Evolutionary conservation across 2,113 vertebrate genomes (phyloP).

Genomic region (Rhineura floridana): DNA sequence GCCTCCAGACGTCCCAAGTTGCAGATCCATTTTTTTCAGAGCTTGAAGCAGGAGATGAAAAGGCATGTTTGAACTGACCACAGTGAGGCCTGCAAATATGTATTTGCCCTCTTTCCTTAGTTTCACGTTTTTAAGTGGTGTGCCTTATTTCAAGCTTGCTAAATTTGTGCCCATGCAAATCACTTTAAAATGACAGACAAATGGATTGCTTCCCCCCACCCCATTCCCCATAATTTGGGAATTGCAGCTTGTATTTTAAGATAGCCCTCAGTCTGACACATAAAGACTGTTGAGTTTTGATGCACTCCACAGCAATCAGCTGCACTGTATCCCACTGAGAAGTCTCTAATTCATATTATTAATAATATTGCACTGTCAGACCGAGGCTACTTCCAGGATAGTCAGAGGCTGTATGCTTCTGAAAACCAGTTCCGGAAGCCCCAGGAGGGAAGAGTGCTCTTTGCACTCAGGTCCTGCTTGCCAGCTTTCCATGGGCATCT

Average conservation of each 20-base stretch:
- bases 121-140: background rate
- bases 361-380: background rate
- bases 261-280: background rate
- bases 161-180: background rate
- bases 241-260: background rate
- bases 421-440: no score
- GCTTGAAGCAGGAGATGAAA: background rate
- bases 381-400: background rate
- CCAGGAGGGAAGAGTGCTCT: no score
- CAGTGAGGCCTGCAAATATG: background rate
- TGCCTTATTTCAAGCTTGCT: background rate
- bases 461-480: no score
- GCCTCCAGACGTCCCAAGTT: no score
- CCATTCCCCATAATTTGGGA: background rate
- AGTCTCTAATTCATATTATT: background rate
- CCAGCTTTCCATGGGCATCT: no score
- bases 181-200: background rate
- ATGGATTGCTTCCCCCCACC: background rate
- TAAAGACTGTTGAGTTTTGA: background rate
- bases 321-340: background rate
- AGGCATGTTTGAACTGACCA: background rate
- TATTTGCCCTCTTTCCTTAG: background rate
- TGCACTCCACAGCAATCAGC: background rate
- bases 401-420: no score
- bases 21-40: background rate